Conservation (phyloP, 2,797 vertebrate species). For the Spizella passerina region DNA sequence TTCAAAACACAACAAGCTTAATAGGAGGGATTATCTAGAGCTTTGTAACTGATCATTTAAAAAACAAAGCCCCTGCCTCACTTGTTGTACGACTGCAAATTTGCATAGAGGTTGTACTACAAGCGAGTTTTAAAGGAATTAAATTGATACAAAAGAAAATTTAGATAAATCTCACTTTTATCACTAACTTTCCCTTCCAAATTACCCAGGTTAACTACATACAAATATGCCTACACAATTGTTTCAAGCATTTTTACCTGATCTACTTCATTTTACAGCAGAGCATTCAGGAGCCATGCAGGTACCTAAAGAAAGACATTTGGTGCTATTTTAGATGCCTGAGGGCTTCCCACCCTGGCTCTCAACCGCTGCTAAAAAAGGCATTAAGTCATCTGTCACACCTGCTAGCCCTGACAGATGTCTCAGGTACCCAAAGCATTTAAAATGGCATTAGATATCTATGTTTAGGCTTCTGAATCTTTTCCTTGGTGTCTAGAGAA, state of each 20-base stretch:
- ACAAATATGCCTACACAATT: neutral
- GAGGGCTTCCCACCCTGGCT: neutral
- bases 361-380: neutral
- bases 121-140: neutral
- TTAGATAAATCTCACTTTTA: neutral
- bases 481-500: neutral
- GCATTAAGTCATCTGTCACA: constrained; percentile 52
- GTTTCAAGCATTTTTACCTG: neutral
- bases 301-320: neutral
- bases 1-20: neutral
- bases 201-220: neutral
- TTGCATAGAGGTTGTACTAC: neutral
- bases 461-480: neutral
- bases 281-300: neutral
- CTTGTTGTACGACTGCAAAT: neutral
- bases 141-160: neutral
- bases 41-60: neutral
- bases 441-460: constrained; percentile 2
- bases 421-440: constrained; percentile 28
- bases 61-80: neutral
- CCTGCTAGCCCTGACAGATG: constrained; percentile 30
- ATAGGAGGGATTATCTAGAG: neutral
- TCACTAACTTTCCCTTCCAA: neutral
- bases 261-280: neutral
- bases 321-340: neutral